Base-by-base conservation (phyloP, 2,113 vertebrate genomes). In the Pseudonaja textilis region DNA sequence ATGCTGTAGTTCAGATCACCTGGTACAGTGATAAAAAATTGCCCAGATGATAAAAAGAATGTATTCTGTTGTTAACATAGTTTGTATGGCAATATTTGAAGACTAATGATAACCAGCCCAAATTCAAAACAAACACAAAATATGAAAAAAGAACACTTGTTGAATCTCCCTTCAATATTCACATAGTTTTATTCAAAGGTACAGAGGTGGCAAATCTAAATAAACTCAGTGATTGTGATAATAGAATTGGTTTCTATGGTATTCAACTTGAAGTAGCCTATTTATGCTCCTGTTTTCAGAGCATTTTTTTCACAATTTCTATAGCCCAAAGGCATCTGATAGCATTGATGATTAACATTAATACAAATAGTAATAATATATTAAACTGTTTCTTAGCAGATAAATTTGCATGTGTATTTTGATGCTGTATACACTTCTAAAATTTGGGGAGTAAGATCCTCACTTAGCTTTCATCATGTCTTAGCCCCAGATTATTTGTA, bases 1-100 rank as follows among this genome's bases (percentile, higher is more conserved):
- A 99, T n/a, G 98, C 98, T 10, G 98, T 97, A 89, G 99, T 99
- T 99, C 99, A 99, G 93, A 99, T 98, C 98, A 99, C 97, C 86
- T 99, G 97, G 92, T 98, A 96, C 99, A 99, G 47, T 99, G 97
- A 96, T 98, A 99, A 93, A 99, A 97, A 0, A 98, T 97, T 50
- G 99, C 98, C 99, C 99, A 99, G 45, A 97, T 93, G 23, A 99
- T 99, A 95, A 99, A 98, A 64, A 99, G 95, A 11, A 96, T 95
- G 89, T 99, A 99, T 29, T 99, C 99, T 99, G 18, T 74, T 34
- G 64, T 34, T 74, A 34, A 34, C 64, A 74, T 74, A 34, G n/a
- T 16, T 74, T 74, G n/a, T 74, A 64, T 12, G 59, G 26, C 59
- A 64, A 64, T 64, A 29, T 29, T 11, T 64, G 59, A 64, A 64